Evolutionary conservation across 1,140 invertebrate species (phyloP).

Genomic region (Brachionus paranguensis): DNA sequence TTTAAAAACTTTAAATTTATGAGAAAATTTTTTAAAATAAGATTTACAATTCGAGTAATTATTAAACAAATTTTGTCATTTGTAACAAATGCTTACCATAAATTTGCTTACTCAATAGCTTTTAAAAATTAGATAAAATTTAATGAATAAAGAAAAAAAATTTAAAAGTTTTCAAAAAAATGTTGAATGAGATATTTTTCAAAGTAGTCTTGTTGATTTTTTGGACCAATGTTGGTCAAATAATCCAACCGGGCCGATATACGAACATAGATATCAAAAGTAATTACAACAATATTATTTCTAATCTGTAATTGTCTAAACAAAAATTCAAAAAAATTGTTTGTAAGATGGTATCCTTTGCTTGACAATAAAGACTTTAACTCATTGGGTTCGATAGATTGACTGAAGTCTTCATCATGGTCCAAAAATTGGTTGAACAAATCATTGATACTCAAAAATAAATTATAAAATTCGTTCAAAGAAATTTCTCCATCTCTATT

Average conservation of each 20-base stretch:
- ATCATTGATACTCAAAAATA: slow-evolving; percentile 13
- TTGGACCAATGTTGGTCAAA: neutral
- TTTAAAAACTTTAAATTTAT: too few species aligned
- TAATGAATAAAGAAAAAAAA: neutral
- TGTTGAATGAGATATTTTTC: neutral
- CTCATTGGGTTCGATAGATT: neutral
- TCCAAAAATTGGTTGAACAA: slow-evolving; percentile 23
- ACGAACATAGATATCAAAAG: slow-evolving; percentile 10
- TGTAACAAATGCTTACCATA: too few species aligned
- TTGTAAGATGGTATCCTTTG: neutral
- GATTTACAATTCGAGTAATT: too few species aligned
- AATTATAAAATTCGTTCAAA: neutral
- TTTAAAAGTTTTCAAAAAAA: slow-evolving; percentile 14
- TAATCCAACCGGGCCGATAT: neutral
- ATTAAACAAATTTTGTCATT: too few species aligned
- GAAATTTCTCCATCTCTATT: slow-evolving; percentile 9
- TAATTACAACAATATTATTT: neutral
- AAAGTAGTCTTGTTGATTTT: neutral
- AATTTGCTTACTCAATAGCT: too few species aligned
- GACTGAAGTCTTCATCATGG: neutral
- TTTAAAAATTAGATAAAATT: too few species aligned
- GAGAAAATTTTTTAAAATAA: too few species aligned
- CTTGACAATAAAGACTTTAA: neutral
- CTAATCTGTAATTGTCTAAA: neutral
- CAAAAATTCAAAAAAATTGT: neutral